These are phyloP conservation scores for Gobiocypris rarus DNA, from an alignment of 2,113 vertebrate genomes.

Conservation along the genomic window DNA sequence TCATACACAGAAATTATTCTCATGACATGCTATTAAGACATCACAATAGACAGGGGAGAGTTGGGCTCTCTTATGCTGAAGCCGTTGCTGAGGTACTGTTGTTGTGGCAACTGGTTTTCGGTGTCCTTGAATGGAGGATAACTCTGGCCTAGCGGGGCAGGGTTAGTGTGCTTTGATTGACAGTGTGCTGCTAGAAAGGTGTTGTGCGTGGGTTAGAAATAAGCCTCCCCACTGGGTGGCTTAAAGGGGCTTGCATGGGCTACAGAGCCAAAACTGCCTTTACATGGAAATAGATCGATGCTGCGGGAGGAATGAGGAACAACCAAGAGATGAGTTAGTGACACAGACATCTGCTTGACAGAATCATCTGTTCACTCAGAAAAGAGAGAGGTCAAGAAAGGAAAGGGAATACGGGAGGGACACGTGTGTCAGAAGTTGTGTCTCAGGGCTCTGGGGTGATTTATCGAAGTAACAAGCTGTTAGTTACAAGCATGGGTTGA, in stretches of 20 bases:
- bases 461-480: constrained; percentile 42
- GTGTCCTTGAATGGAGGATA: constrained; percentile 54
- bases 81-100: constrained; percentile 19
- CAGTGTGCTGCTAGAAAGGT: constrained; percentile 47
- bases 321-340: constrained; percentile 45
- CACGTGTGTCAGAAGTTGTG: constrained; percentile 37
- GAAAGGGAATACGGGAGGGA: constrained; percentile 3
- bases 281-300: constrained; percentile 51
- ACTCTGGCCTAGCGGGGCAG: constrained; percentile 28
- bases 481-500: background rate
- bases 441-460: constrained; percentile 36
- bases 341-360: constrained; percentile 59
- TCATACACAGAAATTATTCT: background rate
- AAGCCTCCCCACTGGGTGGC: constrained; percentile 25
- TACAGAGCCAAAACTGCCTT: constrained; percentile 46
- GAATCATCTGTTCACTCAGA: constrained; percentile 66
- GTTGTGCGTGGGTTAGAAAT: constrained; percentile 30
- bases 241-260: constrained; percentile 56
- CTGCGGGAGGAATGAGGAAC: background rate
- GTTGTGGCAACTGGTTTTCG: constrained; percentile 1
- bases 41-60: background rate
- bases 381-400: background rate
- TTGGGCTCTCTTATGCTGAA: constrained; percentile 3
- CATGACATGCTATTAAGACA: constrained; percentile 36
- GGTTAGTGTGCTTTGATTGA: constrained; percentile 57